Evolutionary conservation across 2,888 invertebrate species (phyloP), one percentile per base, ranked within the genome.

Genomic region (Ecdyonurus torrentis): DNA sequence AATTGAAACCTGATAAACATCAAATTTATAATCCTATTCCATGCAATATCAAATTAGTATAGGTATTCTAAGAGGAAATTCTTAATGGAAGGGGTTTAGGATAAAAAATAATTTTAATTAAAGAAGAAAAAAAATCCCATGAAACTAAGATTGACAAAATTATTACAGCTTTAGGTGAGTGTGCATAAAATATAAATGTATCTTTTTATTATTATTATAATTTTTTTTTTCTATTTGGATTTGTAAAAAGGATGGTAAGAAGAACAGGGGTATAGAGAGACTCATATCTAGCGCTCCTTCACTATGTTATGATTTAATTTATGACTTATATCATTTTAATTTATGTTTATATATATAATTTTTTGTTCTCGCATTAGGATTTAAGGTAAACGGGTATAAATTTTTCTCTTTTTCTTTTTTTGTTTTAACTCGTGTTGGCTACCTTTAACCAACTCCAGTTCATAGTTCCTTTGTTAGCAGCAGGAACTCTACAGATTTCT

Each of bases 401-500:
- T 37, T 37, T 37, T 37, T 37, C 15, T 37, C 37, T 37, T 37
- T 37, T 37, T n/a, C n/a, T n/a, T n/a, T n/a, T n/a, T n/a, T n/a
- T n/a, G n/a, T n/a, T n/a, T n/a, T n/a, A n/a, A n/a, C n/a, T n/a
- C n/a, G n/a, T n/a, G n/a, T 52, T 63, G 50, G 52, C 62, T 67
- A 84, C 83, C 83, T 83, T 83, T 75, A 83, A 77, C 84, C 83
- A 83, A 75, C 80, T 81, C 83, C 83, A 83, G 77, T 83, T 80
- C 71, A 78, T 63, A 62, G 62, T 76, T 74, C 80, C 80, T 74
- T 79, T 80, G 77, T 81, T 81, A 72, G 79, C 77, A 68, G 81
- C 80, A 68, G 83, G 81, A 72, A 83, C 79, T 78, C 81, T 81
- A 78, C 77, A 77, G 75, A 83, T 78, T 75, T 82, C 79, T 73